Percentiles rank a stretch among this genome's conserved stretches.
These are phyloP conservation scores for Apodemia zela DNA, from an alignment of 2,888 invertebrate species.

Conservation along the genomic window DNA sequence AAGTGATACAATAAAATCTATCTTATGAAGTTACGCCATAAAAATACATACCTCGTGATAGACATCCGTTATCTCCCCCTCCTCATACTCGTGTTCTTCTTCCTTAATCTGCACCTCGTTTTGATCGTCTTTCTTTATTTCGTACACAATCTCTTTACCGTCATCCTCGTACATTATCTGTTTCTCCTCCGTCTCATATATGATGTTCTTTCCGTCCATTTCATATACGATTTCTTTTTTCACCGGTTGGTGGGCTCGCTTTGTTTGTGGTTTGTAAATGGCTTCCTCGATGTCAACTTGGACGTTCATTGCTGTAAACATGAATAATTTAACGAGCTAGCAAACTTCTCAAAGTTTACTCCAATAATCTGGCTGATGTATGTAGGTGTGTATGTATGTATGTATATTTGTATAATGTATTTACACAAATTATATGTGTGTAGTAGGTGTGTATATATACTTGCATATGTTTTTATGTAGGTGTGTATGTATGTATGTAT, in stretches of 20 bases:
- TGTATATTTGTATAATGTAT: no score
- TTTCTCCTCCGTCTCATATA: neutral
- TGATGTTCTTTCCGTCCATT: neutral
- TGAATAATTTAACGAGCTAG: no score
- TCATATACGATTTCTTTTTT: neutral
- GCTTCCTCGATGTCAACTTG: constrained; percentile 28
- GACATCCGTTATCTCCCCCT: constrained; percentile 19
- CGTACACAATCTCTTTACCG: neutral
- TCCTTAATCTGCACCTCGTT: neutral
- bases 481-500: no score
- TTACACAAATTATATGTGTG: no score
- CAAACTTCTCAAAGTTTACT: no score
- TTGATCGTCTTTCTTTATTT: neutral
- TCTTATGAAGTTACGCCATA: neutral
- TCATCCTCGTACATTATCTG: neutral
- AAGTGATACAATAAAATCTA: no score
- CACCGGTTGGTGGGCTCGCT: constrained; percentile 23
- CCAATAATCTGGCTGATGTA: no score
- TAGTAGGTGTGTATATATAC: no score
- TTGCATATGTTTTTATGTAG: no score
- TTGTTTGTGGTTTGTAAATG: constrained; percentile 25
- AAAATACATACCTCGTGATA: constrained; percentile 31
- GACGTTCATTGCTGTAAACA: constrained; percentile 29
- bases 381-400: no score
- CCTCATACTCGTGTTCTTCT: constrained; percentile 12